Percentiles rank a stretch among this genome's conserved stretches.
Conservation (phyloP, 2,113 vertebrate genomes). For the Pipra filicauda region DNA sequence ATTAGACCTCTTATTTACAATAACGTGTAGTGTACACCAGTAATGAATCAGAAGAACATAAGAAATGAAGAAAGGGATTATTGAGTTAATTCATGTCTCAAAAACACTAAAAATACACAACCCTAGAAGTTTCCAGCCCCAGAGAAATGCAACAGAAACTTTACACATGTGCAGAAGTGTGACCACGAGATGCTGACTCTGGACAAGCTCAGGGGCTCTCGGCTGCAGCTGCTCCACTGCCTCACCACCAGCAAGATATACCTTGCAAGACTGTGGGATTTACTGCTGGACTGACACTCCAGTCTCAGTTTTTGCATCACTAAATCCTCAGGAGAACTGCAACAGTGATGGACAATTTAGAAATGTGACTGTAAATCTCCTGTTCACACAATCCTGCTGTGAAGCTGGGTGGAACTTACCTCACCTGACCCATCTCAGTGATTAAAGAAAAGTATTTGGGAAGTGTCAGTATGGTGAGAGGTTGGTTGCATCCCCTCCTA, state of each 20-base stretch:
- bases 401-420: neutral
- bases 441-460: neutral
- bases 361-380: constrained; percentile 58
- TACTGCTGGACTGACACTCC: constrained; percentile 69
- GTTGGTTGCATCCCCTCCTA: neutral
- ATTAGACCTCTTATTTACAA: neutral
- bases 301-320: constrained; percentile 58
- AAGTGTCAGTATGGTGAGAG: neutral
- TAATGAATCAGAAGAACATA: neutral
- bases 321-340: constrained; percentile 74
- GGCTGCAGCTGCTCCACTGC: constrained; percentile 59
- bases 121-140: neutral
- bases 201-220: neutral
- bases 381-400: neutral
- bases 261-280: constrained; percentile 64
- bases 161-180: neutral
- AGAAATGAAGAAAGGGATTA: neutral
- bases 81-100: neutral
- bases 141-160: neutral
- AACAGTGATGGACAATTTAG: constrained; percentile 50
- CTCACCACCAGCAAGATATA: constrained; percentile 18
- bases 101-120: neutral
- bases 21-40: neutral
- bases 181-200: neutral
- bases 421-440: neutral